A percentile compares a stretch with the other conserved stretches of the same genome.
Evolutionary conservation across 2,113 vertebrate species (phyloP).

Genomic region (Rhinolophus sinicus): DNA sequence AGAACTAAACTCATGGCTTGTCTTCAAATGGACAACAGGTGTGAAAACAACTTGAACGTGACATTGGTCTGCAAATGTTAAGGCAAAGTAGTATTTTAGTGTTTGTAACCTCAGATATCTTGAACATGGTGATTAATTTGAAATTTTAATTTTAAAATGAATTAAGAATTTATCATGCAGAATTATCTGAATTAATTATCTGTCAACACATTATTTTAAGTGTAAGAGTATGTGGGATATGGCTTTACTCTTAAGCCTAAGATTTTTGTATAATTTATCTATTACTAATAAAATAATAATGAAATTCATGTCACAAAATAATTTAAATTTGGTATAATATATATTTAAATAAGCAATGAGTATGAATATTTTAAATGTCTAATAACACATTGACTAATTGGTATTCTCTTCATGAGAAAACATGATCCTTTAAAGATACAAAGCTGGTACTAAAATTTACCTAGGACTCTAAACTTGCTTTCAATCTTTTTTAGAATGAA

Average conservation of each 20-base stretch:
- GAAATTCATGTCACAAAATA: slow-evolving; percentile 4
- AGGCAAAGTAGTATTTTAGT: neutral
- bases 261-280: slow-evolving; percentile 40
- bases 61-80: neutral
- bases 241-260: neutral
- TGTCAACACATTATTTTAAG: slow-evolving; percentile 29
- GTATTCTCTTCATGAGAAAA: slow-evolving; percentile 12
- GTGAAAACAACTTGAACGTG: neutral
- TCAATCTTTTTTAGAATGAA: neutral
- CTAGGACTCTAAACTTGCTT: neutral
- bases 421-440: neutral
- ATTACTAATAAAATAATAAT: slow-evolving; percentile 8
- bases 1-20: neutral
- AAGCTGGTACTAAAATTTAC: neutral
- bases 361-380: slow-evolving; percentile 41
- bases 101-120: neutral
- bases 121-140: neutral
- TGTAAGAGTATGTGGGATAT: neutral
- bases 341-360: neutral
- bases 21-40: neutral
- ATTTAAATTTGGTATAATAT: neutral
- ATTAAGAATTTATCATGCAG: neutral
- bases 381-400: neutral
- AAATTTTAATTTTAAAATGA: slow-evolving; percentile 25
- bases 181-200: slow-evolving; percentile 39